Evolutionary conservation across 2,113 vertebrate species (phyloP), one percentile per base, ranked within the genome.

Genomic region (Amphiprion ocellaris): DNA sequence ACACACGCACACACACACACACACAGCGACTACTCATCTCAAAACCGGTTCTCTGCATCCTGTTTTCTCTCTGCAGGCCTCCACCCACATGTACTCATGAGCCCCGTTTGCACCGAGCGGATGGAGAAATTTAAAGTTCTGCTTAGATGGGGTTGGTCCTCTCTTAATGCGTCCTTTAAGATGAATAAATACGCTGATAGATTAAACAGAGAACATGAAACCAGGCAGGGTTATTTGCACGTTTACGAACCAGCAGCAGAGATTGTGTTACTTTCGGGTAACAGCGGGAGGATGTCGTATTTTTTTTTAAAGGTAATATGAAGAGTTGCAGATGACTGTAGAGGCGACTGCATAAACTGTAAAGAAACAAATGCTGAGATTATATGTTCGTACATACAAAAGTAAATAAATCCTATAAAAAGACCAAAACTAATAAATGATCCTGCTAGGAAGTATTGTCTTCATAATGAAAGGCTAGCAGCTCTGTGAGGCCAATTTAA

Each of bases 21-120:
- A 82, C 54, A 67, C 30, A n/a, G 58, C 19, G n/a, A 80, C 46
- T 4, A 59, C 66, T 79, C 71, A 87, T 86, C 74, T 86, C 56
- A 33, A 69, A 80, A 83, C 83, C 72, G 0, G 8, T 62, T 81
- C 62, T 75, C 80, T 84, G 81, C 85, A 82, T 84, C 81, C 88
- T 78, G 84, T 90, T 85, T 73, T 76, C 55, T 85, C 89, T 83
- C 86, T 44, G 54, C 66, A 67, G 85, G 30, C 81, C 75, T 83
- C 81, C 79, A 59, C 86, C 85, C 90, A 87, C 83, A 73, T 50
- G 52, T 10, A 26, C 79, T 56, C 62, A 54, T 44, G 79, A 72
- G 81, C 41, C 62, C 7, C 19, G 53, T 68, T 52, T 77, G 69
- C 21, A 56, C 78, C 33, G 58, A 50, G 2, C 9, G 55, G 74